Evolutionary conservation across 2,888 invertebrate species (phyloP), one percentile per base, ranked within the genome.

Genomic region (Ethmia dodecea): DNA sequence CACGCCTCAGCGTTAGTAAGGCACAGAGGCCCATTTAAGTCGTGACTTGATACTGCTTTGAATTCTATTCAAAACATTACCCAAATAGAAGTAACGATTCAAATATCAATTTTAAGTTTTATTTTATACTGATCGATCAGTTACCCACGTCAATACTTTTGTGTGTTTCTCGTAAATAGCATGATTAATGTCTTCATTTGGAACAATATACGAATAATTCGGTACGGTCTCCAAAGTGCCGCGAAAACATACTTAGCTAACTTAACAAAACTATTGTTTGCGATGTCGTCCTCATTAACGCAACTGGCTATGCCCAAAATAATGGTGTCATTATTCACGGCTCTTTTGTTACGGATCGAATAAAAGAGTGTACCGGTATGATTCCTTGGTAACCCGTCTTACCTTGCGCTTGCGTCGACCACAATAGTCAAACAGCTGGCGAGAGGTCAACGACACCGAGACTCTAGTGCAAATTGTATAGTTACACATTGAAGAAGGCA

Each of bases 361-460:
- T 76, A 69, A 74, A 74, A 67, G 67, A 62, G 46, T 64, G 52
- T 64, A 72, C 71, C 68, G 68, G 74, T 78, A 69, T 66, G 58
- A 77, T 76, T 78, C 68, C 72, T 73, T 63, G 55, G 63, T 65
- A 70, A 69, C 71, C 64, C 71, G 68, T 66, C 75, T 75, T 77
- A 66, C 51, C 55, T 56, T 57, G 58, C 68, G 68, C 65, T 70
- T 65, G 66, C 64, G 66, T 60, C 56, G 56, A 59, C 64, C 54
- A 73, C 72, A 78, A 77, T 81, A 78, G 73, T 60, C 62, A 69
- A 81, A 79, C 84, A 86, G 83, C 83, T 84, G 84, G 71, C 65
- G 59, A 62, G 64, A 72, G 84, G 79, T 83, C 81, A 75, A 64
- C 56, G 84, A 80, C 81, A 64, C 64, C 59, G 47, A 40, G 55